Conservation (phyloP, 2,797 vertebrate genomes). For the Amblyopsis hoosieri region DNA sequence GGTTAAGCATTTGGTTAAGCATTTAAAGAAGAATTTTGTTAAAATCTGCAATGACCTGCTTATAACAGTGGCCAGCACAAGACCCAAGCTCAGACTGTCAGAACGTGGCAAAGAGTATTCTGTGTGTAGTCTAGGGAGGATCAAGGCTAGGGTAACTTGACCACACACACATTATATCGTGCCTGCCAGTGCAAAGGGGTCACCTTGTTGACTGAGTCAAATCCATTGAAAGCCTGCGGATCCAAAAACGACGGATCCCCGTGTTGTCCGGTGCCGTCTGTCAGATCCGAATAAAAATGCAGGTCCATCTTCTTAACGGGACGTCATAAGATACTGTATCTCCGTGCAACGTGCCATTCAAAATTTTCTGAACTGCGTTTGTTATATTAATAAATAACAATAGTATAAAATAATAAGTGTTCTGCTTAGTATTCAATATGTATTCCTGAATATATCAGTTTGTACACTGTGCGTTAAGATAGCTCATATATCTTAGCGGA, state of each 20-base stretch:
- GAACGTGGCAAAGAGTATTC: too few relatives aligned
- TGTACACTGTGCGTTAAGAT: slow-evolving; percentile 7
- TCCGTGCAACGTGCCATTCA: slow-evolving; percentile 10
- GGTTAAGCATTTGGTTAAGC: too few relatives aligned
- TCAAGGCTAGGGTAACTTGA: too few relatives aligned
- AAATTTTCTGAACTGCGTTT: background rate
- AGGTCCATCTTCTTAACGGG: slow-evolving; percentile 75
- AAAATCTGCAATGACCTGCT: too few relatives aligned
- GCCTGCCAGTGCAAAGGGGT: slow-evolving; percentile 19
- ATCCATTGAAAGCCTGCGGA: slow-evolving; percentile 78
- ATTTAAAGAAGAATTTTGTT: too few relatives aligned
- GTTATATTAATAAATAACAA: too few relatives aligned
- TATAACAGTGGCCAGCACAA: too few relatives aligned
- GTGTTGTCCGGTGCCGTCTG: slow-evolving; percentile 75
- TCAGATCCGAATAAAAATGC: slow-evolving; percentile 83
- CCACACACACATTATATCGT: too few relatives aligned
- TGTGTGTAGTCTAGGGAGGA: too few relatives aligned
- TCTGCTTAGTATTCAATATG: background rate
- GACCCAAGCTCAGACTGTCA: too few relatives aligned
- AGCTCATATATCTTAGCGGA: slow-evolving; percentile 4
- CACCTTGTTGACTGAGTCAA: slow-evolving; percentile 81
- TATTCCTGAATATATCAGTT: slow-evolving; percentile 1
- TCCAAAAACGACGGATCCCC: slow-evolving; percentile 79
- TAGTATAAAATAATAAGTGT: background rate
- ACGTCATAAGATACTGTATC: slow-evolving; percentile 39